Evolutionary conservation across 2,888 invertebrate species (phyloP).

Genomic region (Hirtodrosophila duncani): DNA sequence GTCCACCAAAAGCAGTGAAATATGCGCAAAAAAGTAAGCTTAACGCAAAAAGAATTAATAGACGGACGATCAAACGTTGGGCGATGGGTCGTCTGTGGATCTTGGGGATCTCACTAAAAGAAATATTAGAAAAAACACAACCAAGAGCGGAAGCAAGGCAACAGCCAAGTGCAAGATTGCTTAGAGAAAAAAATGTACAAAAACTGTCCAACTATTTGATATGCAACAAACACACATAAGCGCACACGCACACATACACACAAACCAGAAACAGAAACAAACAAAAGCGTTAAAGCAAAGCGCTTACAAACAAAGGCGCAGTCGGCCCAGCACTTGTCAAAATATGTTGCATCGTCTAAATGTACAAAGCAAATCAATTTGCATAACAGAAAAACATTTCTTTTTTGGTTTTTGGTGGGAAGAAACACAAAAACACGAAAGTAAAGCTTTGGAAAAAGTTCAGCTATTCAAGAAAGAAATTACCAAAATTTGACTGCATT

Average conservation of each 20-base stretch:
- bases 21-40: slow-evolving; percentile 36
- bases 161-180: slow-evolving; percentile 25
- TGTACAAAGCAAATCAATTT: slow-evolving; percentile 64
- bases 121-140: slow-evolving; percentile 54
- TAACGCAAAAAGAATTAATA: slow-evolving; percentile 55
- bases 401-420: slow-evolving; percentile 39
- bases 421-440: slow-evolving; percentile 45
- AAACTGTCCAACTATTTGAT: slow-evolving; percentile 13
- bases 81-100: slow-evolving; percentile 48
- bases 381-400: slow-evolving; percentile 51
- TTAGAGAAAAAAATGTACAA: slow-evolving; percentile 15
- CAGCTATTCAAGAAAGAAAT: slow-evolving; percentile 35
- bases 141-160: slow-evolving; percentile 63
- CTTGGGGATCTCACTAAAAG: slow-evolving; percentile 25
- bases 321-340: slow-evolving; percentile 30
- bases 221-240: slow-evolving; percentile 18
- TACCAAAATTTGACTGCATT: slow-evolving; percentile 60
- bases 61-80: slow-evolving; percentile 52
- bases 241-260: slow-evolving; percentile 24
- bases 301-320: slow-evolving; percentile 18
- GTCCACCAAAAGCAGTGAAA: slow-evolving; percentile 59
- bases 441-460: slow-evolving; percentile 30
- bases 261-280: slow-evolving; percentile 1
- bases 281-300: slow-evolving; percentile 13
- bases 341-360: slow-evolving; percentile 31